phyloP scores from a whole-genome alignment of 2,113 vertebrate species.

The Pimephales promelas region DNA sequence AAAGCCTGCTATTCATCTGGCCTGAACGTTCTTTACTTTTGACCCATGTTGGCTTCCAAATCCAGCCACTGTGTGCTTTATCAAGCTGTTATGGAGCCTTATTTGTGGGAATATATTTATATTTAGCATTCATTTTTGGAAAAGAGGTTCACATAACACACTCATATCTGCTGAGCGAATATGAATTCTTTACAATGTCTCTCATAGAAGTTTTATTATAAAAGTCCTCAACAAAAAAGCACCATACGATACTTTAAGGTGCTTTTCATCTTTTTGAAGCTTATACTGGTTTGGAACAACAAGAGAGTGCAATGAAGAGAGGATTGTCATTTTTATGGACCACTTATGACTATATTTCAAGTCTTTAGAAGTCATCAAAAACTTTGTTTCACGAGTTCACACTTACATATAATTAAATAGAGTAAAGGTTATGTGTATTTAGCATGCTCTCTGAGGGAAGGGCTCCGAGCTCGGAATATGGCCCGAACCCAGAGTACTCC shows the following conservation, averaged over 20 bases:
- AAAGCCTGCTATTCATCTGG: conserved; percentile 75
- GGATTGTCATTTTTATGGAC: too few relatives aligned
- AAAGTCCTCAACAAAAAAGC: neutral
- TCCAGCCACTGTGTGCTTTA: conserved; percentile 58
- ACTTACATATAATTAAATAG: too few relatives aligned
- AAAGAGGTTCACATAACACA: conserved; percentile 52
- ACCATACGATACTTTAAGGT: neutral
- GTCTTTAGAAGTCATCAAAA: neutral
- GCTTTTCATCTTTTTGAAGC: too few relatives aligned
- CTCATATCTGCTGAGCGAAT: conserved; percentile 55
- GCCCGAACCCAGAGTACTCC: too few relatives aligned
- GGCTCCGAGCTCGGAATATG: too few relatives aligned
- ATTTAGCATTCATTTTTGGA: conserved; percentile 65
- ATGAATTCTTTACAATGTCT: conserved; percentile 10
- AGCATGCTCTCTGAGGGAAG: too few relatives aligned
- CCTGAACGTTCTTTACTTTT: conserved; percentile 59
- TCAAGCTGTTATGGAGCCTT: conserved; percentile 62
- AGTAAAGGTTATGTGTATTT: too few relatives aligned
- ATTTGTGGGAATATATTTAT: conserved; percentile 68
- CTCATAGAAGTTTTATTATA: too few relatives aligned
- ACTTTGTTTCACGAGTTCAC: neutral
- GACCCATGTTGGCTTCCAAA: conserved; percentile 68
- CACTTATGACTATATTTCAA: neutral
- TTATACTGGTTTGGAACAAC: too few relatives aligned
- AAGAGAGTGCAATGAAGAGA: too few relatives aligned